Conservation (phyloP, 2,113 vertebrate genomes). For the Oxyura jamaicensis region DNA sequence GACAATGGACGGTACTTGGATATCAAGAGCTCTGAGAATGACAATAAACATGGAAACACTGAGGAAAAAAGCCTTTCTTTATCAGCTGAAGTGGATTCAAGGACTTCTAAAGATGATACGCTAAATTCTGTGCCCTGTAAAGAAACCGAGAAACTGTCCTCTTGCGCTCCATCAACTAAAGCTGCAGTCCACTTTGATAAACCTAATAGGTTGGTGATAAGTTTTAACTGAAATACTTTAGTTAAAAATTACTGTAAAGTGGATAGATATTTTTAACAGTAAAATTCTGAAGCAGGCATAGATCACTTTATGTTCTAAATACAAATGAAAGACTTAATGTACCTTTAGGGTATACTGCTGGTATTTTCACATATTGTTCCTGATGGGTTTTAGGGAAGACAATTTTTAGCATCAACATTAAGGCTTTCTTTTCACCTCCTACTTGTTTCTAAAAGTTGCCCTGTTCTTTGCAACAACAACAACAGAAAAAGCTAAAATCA, state of each 20-base stretch:
- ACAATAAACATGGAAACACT: constrained; percentile 69
- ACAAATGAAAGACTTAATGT: not conserved
- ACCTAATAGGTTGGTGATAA: constrained; percentile 91
- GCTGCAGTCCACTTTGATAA: constrained; percentile 87
- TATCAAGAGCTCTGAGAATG: constrained; percentile 75
- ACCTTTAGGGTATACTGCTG: not conserved
- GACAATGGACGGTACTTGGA: constrained; percentile 88
- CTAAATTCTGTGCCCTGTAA: constrained; percentile 68
- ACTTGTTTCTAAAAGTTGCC: not conserved
- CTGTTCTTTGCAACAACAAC: not conserved
- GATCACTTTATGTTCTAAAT: not conserved
- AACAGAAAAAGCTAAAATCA: not conserved
- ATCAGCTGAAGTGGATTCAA: constrained; percentile 67
- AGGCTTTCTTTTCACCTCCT: not conserved
- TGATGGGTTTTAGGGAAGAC: not conserved
- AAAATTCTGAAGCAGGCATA: not conserved
- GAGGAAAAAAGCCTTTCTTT: constrained; percentile 66
- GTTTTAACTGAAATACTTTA: not conserved
- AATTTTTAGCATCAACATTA: not conserved
- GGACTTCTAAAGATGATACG: constrained; percentile 69
- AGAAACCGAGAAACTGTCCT: constrained; percentile 76
- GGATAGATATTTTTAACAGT: not conserved
- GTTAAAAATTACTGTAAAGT: not conserved
- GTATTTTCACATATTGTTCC: not conserved
- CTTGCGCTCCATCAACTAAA: constrained; percentile 71